Evolutionary conservation across 2,797 vertebrate species (phyloP).

Genomic region (Scleropages formosus): DNA sequence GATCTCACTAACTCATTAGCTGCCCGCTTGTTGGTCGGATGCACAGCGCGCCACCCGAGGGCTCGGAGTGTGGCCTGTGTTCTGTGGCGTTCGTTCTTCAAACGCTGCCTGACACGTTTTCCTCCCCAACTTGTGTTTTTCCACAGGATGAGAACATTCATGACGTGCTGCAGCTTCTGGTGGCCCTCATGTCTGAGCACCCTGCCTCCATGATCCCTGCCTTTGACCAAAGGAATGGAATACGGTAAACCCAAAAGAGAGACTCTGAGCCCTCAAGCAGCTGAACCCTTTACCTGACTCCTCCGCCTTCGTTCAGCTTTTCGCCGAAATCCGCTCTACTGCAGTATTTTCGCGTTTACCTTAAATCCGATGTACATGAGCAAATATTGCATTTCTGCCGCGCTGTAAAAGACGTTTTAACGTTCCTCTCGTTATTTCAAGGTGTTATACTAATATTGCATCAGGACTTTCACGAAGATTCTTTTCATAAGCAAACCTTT

Average conservation of each 20-base stretch:
- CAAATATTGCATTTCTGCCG: background rate
- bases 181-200: conserved; percentile 98
- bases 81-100: too few relatives aligned
- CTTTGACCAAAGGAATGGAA: conserved; percentile 97
- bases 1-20: too few relatives aligned
- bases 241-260: conserved; percentile 76
- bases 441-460: background rate
- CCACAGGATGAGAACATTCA: conserved; percentile 97
- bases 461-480: background rate
- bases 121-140: background rate
- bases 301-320: background rate
- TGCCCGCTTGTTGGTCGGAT: too few relatives aligned
- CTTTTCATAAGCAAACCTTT: background rate
- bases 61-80: background rate
- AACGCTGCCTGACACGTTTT: too few relatives aligned
- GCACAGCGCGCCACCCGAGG: background rate
- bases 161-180: conserved; percentile 93
- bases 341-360: background rate
- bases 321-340: background rate
- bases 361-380: background rate
- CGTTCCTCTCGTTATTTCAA: background rate
- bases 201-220: conserved; percentile 99
- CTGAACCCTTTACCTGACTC: background rate
- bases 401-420: background rate
- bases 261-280: too few relatives aligned